Conservation (phyloP, 2,888 invertebrate genomes). For the Caradrina clavipalpis region DNA sequence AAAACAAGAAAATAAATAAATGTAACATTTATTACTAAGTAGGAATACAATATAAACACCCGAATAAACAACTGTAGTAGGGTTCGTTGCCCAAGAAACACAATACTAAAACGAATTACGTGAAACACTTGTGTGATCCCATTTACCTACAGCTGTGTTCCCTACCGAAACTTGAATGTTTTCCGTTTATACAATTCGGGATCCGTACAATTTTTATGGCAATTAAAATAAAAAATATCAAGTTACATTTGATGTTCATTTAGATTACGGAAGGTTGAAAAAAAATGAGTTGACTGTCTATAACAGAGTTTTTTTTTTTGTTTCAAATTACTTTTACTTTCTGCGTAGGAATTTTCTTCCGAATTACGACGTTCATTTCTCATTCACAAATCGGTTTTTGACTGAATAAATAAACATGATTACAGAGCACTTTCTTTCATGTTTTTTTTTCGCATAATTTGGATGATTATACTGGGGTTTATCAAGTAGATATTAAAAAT, state of each 20-base stretch:
- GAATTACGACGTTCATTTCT: conserved; percentile 6
- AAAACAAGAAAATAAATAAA: conserved; percentile 12
- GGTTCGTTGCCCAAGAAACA: conserved; percentile 22
- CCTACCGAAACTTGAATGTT: conserved; percentile 4
- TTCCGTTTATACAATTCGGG: conserved; percentile 1
- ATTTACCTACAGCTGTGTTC: conserved; percentile 5
- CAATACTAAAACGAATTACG: conserved; percentile 28
- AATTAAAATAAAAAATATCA: neutral
- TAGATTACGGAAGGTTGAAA: neutral
- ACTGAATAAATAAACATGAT: conserved; percentile 11
- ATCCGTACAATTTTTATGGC: conserved; percentile 4
- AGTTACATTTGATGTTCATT: neutral
- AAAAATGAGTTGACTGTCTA: neutral
- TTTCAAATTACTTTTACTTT: conserved; percentile 8
- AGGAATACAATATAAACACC: conserved; percentile 10
- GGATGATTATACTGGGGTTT: neutral
- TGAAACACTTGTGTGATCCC: conserved; percentile 15
- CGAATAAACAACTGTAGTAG: conserved; percentile 17
- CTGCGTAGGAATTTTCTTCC: neutral
- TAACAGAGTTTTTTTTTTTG: neutral
- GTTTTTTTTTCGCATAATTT: neutral
- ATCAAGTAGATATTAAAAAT: neutral
- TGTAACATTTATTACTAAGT: conserved; percentile 10
- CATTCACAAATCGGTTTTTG: conserved; percentile 13
- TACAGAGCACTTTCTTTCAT: conserved; percentile 1